These are phyloP conservation scores for Pholis gunnellus DNA, from an alignment of 2,113 vertebrate genomes.

Conservation along the genomic window DNA sequence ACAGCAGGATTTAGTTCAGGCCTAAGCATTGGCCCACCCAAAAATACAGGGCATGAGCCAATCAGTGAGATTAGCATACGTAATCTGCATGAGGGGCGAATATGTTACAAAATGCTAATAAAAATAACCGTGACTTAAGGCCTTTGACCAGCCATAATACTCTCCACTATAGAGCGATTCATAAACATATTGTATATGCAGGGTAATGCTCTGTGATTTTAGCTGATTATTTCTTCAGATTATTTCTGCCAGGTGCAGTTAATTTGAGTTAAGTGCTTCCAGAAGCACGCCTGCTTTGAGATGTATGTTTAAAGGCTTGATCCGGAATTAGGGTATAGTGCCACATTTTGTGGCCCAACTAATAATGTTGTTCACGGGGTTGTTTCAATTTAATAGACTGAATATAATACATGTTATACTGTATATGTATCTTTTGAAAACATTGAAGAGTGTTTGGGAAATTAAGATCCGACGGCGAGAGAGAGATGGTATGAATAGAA, in stretches of 20 bases:
- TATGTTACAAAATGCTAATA: constrained; percentile 16
- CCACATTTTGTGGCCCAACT: constrained; percentile 15
- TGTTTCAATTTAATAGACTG: neutral
- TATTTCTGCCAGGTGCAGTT: constrained; percentile 41
- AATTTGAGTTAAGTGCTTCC: constrained; percentile 55
- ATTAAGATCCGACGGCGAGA: neutral
- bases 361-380: constrained; percentile 8
- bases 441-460: neutral
- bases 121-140: constrained; percentile 5
- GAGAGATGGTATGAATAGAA: neutral
- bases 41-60: constrained; percentile 14
- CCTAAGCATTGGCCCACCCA: neutral
- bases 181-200: constrained; percentile 35
- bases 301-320: constrained; percentile 12
- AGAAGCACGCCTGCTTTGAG: constrained; percentile 28
- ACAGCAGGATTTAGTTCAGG: constrained; percentile 22
- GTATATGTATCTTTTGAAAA: neutral
- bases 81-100: constrained; percentile 1
- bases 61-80: constrained; percentile 9
- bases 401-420: neutral
- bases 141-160: constrained; percentile 16
- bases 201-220: constrained; percentile 56
- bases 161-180: neutral
- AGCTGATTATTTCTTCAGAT: constrained; percentile 52
- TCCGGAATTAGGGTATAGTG: neutral